phyloP scores from a whole-genome alignment of 1,140 invertebrate species.

The Diorhabda sublineata region DNA sequence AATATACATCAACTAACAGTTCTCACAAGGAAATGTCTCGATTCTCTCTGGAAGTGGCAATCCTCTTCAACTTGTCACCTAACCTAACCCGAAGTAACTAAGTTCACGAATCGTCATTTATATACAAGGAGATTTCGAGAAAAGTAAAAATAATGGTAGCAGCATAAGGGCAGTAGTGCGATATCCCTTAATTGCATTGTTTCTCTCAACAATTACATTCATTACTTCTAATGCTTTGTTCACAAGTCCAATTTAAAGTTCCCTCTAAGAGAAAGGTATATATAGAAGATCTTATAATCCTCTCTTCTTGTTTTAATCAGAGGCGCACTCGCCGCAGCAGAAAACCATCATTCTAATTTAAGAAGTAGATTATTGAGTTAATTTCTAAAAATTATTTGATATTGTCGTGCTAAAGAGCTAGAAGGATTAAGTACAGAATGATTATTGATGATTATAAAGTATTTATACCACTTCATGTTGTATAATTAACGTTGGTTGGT shows the following conservation, averaged over 20 bases:
- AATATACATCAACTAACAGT: too few species aligned
- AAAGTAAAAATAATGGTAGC: not conserved
- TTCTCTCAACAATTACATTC: conserved; percentile 27
- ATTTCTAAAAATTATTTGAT: too few species aligned
- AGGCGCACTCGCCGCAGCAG: not conserved
- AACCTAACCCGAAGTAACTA: conserved; percentile 1
- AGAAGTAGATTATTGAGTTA: too few species aligned
- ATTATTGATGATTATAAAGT: too few species aligned
- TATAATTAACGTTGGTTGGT: too few species aligned
- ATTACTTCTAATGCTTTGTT: conserved; percentile 29
- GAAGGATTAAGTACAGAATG: too few species aligned
- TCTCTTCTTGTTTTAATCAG: conserved; percentile 6
- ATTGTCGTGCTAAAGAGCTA: too few species aligned
- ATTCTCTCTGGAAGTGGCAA: not conserved
- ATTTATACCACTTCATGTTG: too few species aligned
- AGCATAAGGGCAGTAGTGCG: not conserved
- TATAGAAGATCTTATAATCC: conserved; percentile 18
- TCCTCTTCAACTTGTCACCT: not conserved
- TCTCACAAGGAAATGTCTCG: too few species aligned
- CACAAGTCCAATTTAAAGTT: conserved; percentile 27
- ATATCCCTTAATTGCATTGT: conserved; percentile 26
- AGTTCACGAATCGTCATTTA: not conserved
- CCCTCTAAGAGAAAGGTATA: conserved; percentile 24
- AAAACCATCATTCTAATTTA: not conserved
- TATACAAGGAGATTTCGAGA: not conserved